Conservation (phyloP, 1,140 invertebrate genomes). For the Rhagoletis pomonella region DNA sequence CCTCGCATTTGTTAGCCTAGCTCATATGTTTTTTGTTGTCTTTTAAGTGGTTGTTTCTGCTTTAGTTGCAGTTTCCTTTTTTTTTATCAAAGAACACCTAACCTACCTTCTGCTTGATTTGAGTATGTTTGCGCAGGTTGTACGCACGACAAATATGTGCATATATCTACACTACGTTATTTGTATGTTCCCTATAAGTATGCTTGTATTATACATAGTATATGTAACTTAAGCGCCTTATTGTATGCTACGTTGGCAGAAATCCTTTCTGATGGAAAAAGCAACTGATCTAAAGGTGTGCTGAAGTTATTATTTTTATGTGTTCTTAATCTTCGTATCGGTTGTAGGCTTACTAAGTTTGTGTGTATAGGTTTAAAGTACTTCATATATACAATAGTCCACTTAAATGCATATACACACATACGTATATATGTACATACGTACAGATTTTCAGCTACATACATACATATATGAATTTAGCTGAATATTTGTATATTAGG, state of each 20-base stretch:
- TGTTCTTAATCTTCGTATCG: neutral
- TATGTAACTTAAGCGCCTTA: neutral
- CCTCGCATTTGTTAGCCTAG: conserved; percentile 22
- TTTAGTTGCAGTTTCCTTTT: conserved; percentile 4
- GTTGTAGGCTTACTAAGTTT: too few species aligned
- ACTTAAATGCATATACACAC: neutral
- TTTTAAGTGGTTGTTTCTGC: neutral
- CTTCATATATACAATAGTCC: neutral
- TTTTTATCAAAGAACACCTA: conserved; percentile 3
- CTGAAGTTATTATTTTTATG: neutral
- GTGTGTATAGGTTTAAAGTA: too few species aligned
- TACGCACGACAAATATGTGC: neutral
- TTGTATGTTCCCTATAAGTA: neutral
- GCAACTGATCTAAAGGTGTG: neutral
- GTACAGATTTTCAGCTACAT: too few species aligned
- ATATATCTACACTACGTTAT: neutral
- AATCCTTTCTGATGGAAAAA: neutral
- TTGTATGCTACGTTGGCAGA: neutral
- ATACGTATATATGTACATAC: neutral
- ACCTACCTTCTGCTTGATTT: conserved; percentile 5
- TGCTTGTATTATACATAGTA: neutral
- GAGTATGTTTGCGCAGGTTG: conserved; percentile 18
- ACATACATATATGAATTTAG: too few species aligned
- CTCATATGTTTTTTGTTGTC: conserved; percentile 12
- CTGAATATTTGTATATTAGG: too few species aligned